phyloP scores from a whole-genome alignment of 2,797 vertebrate species.

The Trichosurus vulpecula region DNA sequence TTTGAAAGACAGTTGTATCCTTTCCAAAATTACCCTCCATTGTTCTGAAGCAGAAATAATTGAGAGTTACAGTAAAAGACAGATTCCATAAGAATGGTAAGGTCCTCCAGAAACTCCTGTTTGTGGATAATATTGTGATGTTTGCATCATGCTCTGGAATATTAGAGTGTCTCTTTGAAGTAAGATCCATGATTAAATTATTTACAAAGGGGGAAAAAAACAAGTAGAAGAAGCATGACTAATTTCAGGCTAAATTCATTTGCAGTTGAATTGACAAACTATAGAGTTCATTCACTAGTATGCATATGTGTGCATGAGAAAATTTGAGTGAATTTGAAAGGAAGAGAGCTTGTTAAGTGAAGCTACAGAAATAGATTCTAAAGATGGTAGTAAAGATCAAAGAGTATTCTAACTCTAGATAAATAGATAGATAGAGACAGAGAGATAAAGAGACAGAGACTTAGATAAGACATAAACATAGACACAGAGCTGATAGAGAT shows the following conservation, averaged over 20 bases:
- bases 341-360: not conserved
- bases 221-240: too few species aligned
- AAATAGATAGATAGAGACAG: too few species aligned
- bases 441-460: too few species aligned
- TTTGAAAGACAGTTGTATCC: not conserved
- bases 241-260: not conserved
- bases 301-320: not conserved
- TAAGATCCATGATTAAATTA: not conserved
- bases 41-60: not conserved
- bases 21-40: not conserved
- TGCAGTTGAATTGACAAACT: not conserved
- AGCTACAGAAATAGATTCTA: not conserved
- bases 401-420: not conserved
- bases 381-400: not conserved
- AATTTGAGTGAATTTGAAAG: not conserved
- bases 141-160: not conserved
- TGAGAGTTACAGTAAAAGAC: not conserved
- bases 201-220: too few species aligned
- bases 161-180: not conserved
- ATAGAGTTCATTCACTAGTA: not conserved
- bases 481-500: too few species aligned
- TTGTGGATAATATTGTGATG: not conserved
- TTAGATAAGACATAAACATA: not conserved
- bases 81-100: not conserved
- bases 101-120: not conserved